A percentile compares a stretch with the other conserved stretches of the same genome.
Conservation (phyloP, 2,888 invertebrate genomes). For the Automeris io region DNA sequence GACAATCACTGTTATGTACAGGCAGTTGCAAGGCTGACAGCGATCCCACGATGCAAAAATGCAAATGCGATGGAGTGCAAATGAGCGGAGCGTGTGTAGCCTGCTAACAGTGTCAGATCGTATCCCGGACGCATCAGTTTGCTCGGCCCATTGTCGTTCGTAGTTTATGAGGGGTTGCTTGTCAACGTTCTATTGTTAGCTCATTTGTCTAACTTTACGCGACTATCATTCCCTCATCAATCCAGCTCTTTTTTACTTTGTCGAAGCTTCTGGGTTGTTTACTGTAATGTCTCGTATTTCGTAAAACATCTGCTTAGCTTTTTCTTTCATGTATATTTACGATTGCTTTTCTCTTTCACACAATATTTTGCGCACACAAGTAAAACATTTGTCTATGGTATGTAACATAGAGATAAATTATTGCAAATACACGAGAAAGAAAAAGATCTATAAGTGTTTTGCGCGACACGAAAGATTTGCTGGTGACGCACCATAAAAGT, state of each 20-base stretch:
- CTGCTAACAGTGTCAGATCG: conserved; percentile 16
- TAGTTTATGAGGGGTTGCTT: conserved; percentile 34
- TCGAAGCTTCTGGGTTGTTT: no score
- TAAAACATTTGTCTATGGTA: no score
- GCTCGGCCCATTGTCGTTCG: conserved; percentile 28
- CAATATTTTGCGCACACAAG: no score
- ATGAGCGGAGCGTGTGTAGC: conserved; percentile 35
- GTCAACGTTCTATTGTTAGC: conserved; percentile 20
- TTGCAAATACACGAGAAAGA: no score
- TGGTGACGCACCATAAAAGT: no score
- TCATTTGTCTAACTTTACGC: conserved; percentile 15
- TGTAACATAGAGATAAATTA: no score
- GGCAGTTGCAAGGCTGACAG: conserved; percentile 8
- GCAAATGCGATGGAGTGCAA: conserved; percentile 45
- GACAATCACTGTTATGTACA: conserved; percentile 9
- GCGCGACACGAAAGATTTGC: no score
- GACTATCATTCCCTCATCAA: conserved; percentile 8
- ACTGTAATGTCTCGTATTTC: no score
- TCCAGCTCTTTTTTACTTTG: conserved; percentile 7
- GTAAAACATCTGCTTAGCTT: no score
- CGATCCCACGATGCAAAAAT: conserved; percentile 38
- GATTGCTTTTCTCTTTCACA: no score
- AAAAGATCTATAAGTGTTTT: no score
- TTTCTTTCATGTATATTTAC: no score
- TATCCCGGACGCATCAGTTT: conserved; percentile 39